These are phyloP conservation scores for Meles meles DNA, from an alignment of 2,113 vertebrate species.

Conservation along the genomic window DNA sequence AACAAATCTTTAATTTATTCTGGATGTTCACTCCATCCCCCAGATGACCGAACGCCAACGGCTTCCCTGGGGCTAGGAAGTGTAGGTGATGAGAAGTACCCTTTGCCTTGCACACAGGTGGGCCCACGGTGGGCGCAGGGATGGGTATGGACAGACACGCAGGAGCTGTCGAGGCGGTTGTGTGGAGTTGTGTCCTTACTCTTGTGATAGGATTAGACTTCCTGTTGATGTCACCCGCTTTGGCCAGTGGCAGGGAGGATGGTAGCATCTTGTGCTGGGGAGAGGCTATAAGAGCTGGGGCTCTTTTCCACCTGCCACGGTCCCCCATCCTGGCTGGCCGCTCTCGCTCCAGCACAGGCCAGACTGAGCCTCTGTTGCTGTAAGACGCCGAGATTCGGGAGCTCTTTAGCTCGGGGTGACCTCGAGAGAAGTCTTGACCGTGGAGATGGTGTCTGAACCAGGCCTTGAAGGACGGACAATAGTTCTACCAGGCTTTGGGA, in stretches of 20 bases:
- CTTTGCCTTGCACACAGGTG: fast-evolving
- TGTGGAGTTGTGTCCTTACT: background rate
- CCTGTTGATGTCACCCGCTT: background rate
- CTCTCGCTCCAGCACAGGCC: too few species aligned
- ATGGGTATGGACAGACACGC: fast-evolving
- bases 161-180: background rate
- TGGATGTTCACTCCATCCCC: background rate
- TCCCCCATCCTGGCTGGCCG: fast-evolving
- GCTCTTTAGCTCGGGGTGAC: background rate
- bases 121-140: fast-evolving
- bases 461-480: background rate
- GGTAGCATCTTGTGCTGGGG: background rate
- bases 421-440: fast-evolving
- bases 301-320: too few species aligned
- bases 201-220: too few species aligned
- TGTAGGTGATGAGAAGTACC: fast-evolving
- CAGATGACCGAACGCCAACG: background rate
- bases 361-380: background rate
- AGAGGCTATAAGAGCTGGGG: background rate
- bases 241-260: background rate
- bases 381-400: too few species aligned
- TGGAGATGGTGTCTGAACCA: background rate
- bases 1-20: background rate
- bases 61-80: background rate
- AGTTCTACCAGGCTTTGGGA: background rate